Conservation (phyloP, 2,113 vertebrate genomes). For the Seriola aureovittata region DNA sequence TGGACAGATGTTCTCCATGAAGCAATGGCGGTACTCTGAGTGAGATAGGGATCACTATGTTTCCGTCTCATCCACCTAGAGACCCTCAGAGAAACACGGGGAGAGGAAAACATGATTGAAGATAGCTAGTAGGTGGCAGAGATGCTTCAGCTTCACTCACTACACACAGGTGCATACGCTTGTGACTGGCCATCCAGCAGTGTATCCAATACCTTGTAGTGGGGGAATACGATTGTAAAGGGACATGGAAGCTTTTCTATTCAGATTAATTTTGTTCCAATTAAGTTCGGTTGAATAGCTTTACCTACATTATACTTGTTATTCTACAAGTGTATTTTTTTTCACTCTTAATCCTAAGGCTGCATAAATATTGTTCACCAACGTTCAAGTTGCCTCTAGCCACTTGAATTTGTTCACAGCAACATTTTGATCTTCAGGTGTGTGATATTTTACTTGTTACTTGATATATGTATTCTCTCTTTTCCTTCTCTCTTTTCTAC, state of each 20-base stretch:
- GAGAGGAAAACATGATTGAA: constrained; percentile 25
- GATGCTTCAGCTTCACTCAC: not conserved
- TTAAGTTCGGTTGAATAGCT: constrained; percentile 1
- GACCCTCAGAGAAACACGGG: constrained; percentile 10
- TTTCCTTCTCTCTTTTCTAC: constrained; percentile 38
- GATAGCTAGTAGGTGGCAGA: constrained; percentile 11
- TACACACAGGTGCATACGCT: not conserved
- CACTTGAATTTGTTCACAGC: not conserved
- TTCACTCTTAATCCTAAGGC: not conserved
- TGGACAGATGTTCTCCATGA: constrained; percentile 29
- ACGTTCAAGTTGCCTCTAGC: not conserved
- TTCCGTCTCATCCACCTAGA: constrained; percentile 40
- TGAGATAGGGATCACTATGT: constrained; percentile 41
- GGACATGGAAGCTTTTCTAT: not conserved
- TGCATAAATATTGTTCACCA: not conserved
- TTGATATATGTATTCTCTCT: not conserved
- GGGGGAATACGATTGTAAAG: not conserved
- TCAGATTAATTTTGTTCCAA: not conserved
- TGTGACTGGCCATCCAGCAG: not conserved
- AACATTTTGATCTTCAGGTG: not conserved
- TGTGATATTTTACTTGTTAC: not conserved
- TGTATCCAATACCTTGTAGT: not conserved
- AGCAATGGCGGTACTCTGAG: not conserved
- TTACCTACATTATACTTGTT: not conserved
- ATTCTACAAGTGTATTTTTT: not conserved